A percentile compares a stretch with the other conserved stretches of the same genome.
Evolutionary conservation across 2,888 invertebrate species (phyloP).

Genomic region (Dolomedes plantarius): DNA sequence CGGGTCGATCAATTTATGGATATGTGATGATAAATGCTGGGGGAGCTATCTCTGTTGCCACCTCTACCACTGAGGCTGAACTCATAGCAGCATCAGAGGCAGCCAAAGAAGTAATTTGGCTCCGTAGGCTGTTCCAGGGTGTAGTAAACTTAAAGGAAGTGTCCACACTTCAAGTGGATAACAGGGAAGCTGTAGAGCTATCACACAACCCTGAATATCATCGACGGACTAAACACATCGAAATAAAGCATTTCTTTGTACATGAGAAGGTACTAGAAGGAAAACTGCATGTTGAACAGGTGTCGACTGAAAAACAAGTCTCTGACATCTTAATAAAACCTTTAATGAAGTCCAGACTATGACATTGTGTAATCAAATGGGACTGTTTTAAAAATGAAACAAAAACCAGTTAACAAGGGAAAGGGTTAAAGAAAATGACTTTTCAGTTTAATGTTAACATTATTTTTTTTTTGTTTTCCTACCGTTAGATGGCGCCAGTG

Average conservation of each 20-base stretch:
- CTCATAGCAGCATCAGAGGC: slow-evolving; percentile 74
- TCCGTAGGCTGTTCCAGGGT: slow-evolving; percentile 73
- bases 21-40: slow-evolving; percentile 62
- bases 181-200: slow-evolving; percentile 38
- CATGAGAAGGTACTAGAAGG: slow-evolving; percentile 24
- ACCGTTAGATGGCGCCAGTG: too few relatives aligned
- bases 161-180: slow-evolving; percentile 61
- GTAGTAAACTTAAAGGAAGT: background rate
- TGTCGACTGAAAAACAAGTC: slow-evolving; percentile 27
- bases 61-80: slow-evolving; percentile 74
- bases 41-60: slow-evolving; percentile 67
- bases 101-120: slow-evolving; percentile 74
- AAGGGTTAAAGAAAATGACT: slow-evolving; percentile 1
- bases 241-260: slow-evolving; percentile 71
- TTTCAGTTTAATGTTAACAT: too few relatives aligned
- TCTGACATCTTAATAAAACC: slow-evolving; percentile 58
- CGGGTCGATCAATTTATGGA: too few relatives aligned
- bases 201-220: slow-evolving; percentile 72
- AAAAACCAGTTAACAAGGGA: slow-evolving; percentile 1
- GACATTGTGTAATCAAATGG: background rate
- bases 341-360: background rate
- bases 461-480: too few relatives aligned
- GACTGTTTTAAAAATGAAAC: background rate
- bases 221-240: slow-evolving; percentile 73
- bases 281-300: slow-evolving; percentile 28